phyloP scores from a whole-genome alignment of 2,797 vertebrate species.

The Diglossa cyanea region DNA sequence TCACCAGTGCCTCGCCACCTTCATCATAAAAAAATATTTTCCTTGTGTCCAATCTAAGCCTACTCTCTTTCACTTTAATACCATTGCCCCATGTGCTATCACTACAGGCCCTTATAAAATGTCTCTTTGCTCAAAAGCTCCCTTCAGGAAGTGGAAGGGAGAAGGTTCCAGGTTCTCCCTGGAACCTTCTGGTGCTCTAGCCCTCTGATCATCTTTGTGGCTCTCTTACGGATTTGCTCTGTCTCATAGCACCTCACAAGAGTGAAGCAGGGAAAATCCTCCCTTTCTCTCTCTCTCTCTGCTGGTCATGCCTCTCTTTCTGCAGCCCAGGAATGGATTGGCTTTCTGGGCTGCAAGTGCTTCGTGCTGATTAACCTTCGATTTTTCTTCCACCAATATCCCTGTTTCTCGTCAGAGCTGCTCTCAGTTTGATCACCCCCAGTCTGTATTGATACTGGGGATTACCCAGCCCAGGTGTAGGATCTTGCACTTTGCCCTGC shows the following conservation, averaged over 20 bases:
- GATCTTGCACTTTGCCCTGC: neutral
- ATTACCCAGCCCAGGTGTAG: neutral
- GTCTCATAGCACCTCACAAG: neutral
- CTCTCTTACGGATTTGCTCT: neutral
- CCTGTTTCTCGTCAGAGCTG: neutral
- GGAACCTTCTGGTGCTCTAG: neutral
- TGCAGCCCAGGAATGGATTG: neutral
- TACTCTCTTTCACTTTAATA: neutral
- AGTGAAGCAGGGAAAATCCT: neutral
- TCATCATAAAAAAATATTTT: neutral
- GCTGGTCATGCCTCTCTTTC: rapidly evolving
- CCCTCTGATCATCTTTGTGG: neutral
- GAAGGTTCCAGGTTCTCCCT: neutral
- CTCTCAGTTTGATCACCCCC: neutral
- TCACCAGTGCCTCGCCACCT: neutral
- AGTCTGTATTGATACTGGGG: too few species aligned
- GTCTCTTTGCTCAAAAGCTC: neutral
- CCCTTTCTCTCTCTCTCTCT: neutral
- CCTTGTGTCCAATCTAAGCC: rapidly evolving
- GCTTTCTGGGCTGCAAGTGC: neutral
- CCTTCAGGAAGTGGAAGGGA: neutral
- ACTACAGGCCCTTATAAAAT: neutral
- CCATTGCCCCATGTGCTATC: neutral
- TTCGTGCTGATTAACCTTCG: neutral
- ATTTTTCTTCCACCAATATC: neutral